These are phyloP conservation scores for Ceyx margarethae DNA, from an alignment of 2,113 vertebrate species.

Conservation along the genomic window DNA sequence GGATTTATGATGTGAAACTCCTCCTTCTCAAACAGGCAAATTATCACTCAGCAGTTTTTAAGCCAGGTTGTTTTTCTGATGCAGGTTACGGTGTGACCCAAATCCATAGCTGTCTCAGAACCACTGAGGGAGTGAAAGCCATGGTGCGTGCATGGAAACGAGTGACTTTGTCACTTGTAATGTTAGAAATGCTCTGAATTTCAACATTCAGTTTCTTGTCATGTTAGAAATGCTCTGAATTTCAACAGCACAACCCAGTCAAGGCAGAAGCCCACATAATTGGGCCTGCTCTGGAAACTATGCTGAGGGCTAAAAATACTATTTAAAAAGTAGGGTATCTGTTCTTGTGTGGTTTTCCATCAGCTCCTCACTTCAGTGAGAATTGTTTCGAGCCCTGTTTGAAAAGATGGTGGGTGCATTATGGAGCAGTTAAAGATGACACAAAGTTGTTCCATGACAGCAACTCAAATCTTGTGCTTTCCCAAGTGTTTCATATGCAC, in stretches of 20 bases:
- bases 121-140: background rate
- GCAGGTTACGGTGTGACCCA: accelerated
- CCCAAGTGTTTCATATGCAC: background rate
- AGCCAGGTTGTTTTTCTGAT: background rate
- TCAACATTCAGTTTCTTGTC: background rate
- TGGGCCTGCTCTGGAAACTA: background rate
- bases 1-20: background rate
- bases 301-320: background rate
- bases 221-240: background rate
- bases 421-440: background rate
- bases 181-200: background rate
- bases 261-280: background rate
- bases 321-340: background rate
- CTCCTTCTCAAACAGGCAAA: background rate
- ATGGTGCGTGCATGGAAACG: background rate
- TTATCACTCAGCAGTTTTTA: background rate
- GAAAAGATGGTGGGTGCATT: background rate
- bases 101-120: background rate
- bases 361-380: background rate
- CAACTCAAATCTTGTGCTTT: background rate
- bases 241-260: background rate
- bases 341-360: background rate
- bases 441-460: background rate
- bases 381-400: background rate
- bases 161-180: background rate